phyloP scores from a whole-genome alignment of 2,888 invertebrate genomes.

The Lithosia quadra region DNA sequence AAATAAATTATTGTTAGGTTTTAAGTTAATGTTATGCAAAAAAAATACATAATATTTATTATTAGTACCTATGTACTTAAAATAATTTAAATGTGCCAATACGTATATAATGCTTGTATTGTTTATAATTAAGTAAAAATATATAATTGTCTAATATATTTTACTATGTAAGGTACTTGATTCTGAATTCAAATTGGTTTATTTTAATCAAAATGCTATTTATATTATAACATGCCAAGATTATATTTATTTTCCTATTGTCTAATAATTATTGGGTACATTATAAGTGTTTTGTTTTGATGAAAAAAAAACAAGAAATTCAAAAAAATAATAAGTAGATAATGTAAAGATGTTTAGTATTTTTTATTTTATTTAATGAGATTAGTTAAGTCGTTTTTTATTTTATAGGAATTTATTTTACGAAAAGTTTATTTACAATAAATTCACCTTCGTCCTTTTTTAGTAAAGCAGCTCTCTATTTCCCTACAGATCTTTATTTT shows the following conservation, averaged over 20 bases:
- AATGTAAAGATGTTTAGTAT: not conserved
- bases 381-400: not conserved
- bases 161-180: not conserved
- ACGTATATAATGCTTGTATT: slow-evolving; percentile 7
- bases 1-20: slow-evolving; percentile 61
- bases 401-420: not conserved
- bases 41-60: slow-evolving; percentile 19
- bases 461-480: no score
- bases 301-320: no score
- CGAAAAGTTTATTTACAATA: not conserved
- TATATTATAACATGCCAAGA: no score
- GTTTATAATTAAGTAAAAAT: not conserved
- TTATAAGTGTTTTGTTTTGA: no score
- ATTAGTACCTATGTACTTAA: slow-evolving; percentile 51
- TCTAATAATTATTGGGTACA: no score
- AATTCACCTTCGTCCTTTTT: no score
- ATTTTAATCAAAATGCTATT: not conserved
- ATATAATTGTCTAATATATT: not conserved
- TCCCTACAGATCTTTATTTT: no score
- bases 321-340: not conserved
- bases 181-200: not conserved
- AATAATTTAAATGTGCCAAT: slow-evolving; percentile 27
- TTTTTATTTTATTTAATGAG: not conserved
- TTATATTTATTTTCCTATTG: no score
- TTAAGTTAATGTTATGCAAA: slow-evolving; percentile 49